Evolutionary conservation across 2,797 vertebrate genomes (phyloP), one percentile per base, ranked within the genome.

Genomic region (Sebastes taczanowskii): DNA sequence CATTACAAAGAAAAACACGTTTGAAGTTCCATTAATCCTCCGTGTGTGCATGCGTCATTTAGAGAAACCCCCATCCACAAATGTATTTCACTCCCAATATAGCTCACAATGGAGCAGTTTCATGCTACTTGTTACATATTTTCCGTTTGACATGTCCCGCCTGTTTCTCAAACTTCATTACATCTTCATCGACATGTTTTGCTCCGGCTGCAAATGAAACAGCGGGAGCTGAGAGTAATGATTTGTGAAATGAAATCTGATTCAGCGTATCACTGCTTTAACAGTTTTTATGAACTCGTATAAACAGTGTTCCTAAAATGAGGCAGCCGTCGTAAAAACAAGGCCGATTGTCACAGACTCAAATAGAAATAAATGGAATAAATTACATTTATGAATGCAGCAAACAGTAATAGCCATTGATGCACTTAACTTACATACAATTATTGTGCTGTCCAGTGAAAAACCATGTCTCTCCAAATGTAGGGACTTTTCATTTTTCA

Each of bases 1-100:
- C 85, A 92, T 92, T 84, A 80, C 88, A 87, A 91, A 95, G 93
- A 87, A 94, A 95, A 95, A 94, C 92, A 94, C 62, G 67, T 92
- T 87, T 92, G 89, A 94, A 93, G 88, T 93, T 88, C 80, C 91
- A 93, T 94, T 91, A 89, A 92, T 94, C 91, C 88, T 86, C 58
- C 16, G 29, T 71, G 72, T 80, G 80, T 82, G 64, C 59, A 70
- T 83, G 86, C 77, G 83, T 94, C 92, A 90, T 92, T 94, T 86
- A 77, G 80, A 92, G 81, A 84, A 88, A 91, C 74, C 71, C 82
- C 84, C 79, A 89, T 89, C 85, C 86, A 90, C 73, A 90, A 92
- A 91, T 80, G 76, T 75, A 79, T 88, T 91, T 90, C 82, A 72
- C 86, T 89, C 87, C 80, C 78, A 89, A 80, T 82, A 78, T 78